A percentile compares a stretch with the other conserved stretches of the same genome.
Conservation (phyloP, 2,113 vertebrate genomes). For the Centrocercus urophasianus region DNA sequence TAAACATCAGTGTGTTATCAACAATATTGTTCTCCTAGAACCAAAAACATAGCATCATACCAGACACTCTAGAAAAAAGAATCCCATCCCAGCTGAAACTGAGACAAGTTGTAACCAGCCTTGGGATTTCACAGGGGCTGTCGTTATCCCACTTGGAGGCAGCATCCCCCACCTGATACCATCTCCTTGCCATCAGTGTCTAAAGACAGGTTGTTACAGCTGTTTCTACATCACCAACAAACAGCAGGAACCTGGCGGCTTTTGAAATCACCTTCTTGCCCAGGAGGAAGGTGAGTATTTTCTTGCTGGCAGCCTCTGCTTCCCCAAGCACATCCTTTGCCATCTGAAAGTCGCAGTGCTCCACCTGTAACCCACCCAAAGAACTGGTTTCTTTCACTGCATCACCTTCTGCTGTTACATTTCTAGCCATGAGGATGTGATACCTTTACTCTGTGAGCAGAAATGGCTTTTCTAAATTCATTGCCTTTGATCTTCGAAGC, state of each 20-base stretch:
- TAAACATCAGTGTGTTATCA: too few relatives aligned
- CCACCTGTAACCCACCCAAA: neutral
- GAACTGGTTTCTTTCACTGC: neutral
- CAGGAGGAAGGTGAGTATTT: neutral
- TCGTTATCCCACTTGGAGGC: neutral
- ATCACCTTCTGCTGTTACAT: neutral
- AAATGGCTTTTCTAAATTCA: neutral
- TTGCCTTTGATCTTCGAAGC: neutral
- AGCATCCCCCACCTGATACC: neutral
- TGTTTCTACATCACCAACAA: neutral
- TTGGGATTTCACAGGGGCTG: neutral
- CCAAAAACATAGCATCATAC: too few relatives aligned
- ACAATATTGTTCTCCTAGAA: too few relatives aligned
- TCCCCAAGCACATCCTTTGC: neutral
- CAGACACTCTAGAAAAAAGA: too few relatives aligned
- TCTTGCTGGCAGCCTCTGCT: neutral
- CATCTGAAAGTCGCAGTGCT: neutral
- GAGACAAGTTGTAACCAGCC: neutral
- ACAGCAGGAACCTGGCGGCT: neutral
- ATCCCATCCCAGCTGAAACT: too few relatives aligned
- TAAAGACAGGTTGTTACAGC: neutral
- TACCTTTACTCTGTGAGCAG: neutral
- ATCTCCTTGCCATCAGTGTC: neutral
- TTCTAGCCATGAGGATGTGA: fast-evolving
- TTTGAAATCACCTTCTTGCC: neutral